Conservation (phyloP, 2,888 invertebrate species). For the Pardosa pseudoannulata region DNA sequence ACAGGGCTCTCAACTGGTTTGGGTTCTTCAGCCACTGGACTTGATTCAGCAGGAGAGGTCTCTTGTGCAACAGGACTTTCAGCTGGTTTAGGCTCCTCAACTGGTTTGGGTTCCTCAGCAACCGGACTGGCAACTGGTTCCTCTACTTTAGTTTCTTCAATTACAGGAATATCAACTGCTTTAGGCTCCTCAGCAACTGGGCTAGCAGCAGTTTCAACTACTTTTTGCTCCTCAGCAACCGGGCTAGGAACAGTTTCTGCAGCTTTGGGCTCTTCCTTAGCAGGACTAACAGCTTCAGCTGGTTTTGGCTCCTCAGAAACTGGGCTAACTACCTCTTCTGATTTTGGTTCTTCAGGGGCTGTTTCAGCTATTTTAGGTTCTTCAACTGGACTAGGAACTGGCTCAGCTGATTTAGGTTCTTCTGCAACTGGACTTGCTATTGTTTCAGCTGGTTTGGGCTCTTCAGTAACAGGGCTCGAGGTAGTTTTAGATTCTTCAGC, state of each 20-base stretch:
- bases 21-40: constrained; percentile 17
- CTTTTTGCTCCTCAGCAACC: neutral
- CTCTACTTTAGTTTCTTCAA: neutral
- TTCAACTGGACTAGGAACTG: constrained; percentile 6
- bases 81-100: neutral
- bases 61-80: neutral
- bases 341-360: neutral
- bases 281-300: neutral
- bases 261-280: neutral
- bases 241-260: constrained; percentile 11
- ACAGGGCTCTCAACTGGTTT: constrained; percentile 10
- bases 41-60: neutral
- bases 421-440: constrained; percentile 21
- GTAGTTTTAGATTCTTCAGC: constrained; percentile 19
- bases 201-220: neutral
- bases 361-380: neutral
- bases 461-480: neutral
- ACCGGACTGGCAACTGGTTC: neutral
- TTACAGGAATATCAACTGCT: neutral
- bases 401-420: neutral
- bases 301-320: neutral
- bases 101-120: neutral
- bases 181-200: neutral
- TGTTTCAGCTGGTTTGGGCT: constrained; percentile 17
- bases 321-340: neutral